These are phyloP conservation scores for Chloropsis hardwickii DNA, from an alignment of 2,113 vertebrate species.

Conservation along the genomic window DNA sequence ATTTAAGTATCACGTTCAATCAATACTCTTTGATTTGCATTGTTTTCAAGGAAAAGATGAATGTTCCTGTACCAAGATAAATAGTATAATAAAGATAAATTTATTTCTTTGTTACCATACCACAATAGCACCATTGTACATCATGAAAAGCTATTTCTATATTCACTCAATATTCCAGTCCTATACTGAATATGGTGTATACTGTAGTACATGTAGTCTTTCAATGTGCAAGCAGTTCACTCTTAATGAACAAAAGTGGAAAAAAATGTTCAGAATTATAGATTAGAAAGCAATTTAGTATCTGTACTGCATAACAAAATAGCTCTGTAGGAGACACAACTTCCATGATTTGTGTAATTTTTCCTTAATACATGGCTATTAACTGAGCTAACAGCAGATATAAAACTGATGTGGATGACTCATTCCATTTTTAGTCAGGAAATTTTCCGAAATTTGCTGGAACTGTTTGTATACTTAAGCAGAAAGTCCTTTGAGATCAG, in stretches of 20 bases:
- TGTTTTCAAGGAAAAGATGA: background rate
- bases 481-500: background rate
- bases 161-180: background rate
- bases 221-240: background rate
- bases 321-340: slow-evolving; percentile 18
- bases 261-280: background rate
- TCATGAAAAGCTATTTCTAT: background rate
- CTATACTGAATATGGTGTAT: background rate
- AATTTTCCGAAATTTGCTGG: background rate
- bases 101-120: background rate
- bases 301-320: background rate
- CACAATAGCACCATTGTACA: background rate
- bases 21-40: background rate
- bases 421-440: background rate
- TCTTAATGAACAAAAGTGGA: background rate
- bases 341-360: background rate
- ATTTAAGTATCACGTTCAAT: background rate
- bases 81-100: background rate
- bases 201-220: background rate
- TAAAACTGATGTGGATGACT: background rate
- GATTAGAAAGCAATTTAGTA: background rate
- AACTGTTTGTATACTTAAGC: slow-evolving; percentile 14
- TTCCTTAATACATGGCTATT: background rate
- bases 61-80: background rate
- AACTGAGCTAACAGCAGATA: slow-evolving; percentile 1